Evolutionary conservation across 2,888 invertebrate species (phyloP).

Genomic region (Lathronympha strigana): DNA sequence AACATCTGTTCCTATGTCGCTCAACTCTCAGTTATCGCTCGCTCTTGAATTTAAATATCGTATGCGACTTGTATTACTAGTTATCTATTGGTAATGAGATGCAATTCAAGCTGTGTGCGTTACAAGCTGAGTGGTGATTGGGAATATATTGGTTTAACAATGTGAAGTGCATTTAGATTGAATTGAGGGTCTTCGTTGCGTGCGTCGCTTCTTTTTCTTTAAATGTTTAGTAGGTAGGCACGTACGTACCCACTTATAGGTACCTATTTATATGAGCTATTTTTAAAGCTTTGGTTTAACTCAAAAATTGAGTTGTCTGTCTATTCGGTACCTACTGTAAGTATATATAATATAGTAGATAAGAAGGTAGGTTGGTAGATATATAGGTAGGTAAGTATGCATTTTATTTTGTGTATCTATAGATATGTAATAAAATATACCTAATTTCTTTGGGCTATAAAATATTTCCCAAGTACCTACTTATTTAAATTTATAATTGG

Average conservation of each 20-base stretch:
- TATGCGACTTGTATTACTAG: conserved; percentile 50
- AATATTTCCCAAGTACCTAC: too few relatives aligned
- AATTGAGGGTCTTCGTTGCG: conserved; percentile 10
- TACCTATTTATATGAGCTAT: neutral
- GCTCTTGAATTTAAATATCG: conserved; percentile 58
- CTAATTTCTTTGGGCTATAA: too few relatives aligned
- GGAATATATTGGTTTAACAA: conserved; percentile 11
- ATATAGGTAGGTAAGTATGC: too few relatives aligned
- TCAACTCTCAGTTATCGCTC: conserved; percentile 68
- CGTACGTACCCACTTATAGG: too few relatives aligned
- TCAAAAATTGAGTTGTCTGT: too few relatives aligned
- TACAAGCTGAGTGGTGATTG: conserved; percentile 38
- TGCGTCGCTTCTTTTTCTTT: neutral
- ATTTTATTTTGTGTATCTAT: too few relatives aligned
- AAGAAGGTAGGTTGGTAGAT: too few relatives aligned
- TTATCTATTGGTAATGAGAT: conserved; percentile 54
- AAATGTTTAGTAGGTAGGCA: neutral
- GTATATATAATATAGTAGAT: too few relatives aligned
- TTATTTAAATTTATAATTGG: too few relatives aligned
- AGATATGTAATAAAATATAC: too few relatives aligned
- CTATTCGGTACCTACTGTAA: too few relatives aligned
- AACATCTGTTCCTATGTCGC: conserved; percentile 80
- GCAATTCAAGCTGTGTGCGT: conserved; percentile 43
- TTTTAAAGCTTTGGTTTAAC: too few relatives aligned
- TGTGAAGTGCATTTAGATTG: conserved; percentile 26